These are phyloP conservation scores for Tapera naevia DNA, from an alignment of 2,797 vertebrate species.

Conservation along the genomic window DNA sequence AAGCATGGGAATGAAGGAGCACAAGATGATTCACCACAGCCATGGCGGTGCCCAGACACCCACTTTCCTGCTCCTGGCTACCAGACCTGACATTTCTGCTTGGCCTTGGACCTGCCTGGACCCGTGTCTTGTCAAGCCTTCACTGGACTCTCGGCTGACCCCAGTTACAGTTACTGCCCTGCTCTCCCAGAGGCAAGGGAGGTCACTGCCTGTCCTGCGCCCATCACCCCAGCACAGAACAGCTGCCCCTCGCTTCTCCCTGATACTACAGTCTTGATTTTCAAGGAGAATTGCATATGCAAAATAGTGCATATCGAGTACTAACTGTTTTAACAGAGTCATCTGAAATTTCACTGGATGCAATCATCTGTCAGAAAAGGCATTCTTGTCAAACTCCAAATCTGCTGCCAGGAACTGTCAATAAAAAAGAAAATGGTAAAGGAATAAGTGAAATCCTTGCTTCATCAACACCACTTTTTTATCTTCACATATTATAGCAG, in stretches of 20 bases:
- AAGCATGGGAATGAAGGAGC: background rate
- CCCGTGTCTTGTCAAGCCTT: background rate
- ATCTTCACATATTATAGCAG: background rate
- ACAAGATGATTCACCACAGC: background rate
- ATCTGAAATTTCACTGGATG: background rate
- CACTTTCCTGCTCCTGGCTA: too few relatives aligned
- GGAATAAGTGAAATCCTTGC: background rate
- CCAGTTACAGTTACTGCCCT: background rate
- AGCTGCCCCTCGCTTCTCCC: background rate
- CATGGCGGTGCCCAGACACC: rapidly evolving
- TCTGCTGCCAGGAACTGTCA: background rate
- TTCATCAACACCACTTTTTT: background rate
- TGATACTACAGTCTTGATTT: background rate
- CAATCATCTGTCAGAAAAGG: background rate
- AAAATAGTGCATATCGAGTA: background rate
- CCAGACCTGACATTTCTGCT: background rate
- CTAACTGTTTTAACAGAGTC: background rate
- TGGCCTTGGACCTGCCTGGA: background rate
- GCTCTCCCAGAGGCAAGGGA: background rate
- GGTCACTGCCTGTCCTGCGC: background rate
- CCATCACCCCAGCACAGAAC: rapidly evolving
- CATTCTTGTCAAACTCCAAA: background rate
- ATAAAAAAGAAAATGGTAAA: background rate
- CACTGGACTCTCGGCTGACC: background rate
- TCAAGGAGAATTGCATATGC: background rate